A percentile compares a stretch with the other conserved stretches of the same genome.
Conservation (phyloP, 2,797 vertebrate species). For the Spea hammondii region DNA sequence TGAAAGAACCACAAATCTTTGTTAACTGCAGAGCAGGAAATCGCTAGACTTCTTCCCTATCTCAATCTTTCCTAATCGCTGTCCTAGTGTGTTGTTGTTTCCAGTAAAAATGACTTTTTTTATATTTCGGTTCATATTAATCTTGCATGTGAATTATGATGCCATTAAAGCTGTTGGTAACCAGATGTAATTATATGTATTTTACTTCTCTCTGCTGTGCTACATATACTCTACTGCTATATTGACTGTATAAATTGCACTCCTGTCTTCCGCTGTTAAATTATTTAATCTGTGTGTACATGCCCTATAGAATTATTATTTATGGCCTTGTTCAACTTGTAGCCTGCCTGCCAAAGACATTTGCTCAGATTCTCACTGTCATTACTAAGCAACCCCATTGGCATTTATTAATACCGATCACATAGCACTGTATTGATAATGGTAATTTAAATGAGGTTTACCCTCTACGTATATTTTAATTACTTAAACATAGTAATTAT, state of each 20-base stretch:
- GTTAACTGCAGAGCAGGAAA: constrained; percentile 30
- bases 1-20: constrained; percentile 35
- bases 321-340: no score
- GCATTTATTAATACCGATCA: no score
- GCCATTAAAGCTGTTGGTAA: constrained; percentile 19
- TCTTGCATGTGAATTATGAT: constrained; percentile 17
- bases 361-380: no score
- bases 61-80: constrained; percentile 30
- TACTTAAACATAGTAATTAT: no score
- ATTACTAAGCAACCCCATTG: no score
- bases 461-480: no score
- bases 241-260: neutral
- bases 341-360: no score
- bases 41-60: constrained; percentile 27
- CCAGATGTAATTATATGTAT: constrained; percentile 12
- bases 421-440: no score
- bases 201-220: constrained; percentile 19
- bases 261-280: no score
- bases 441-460: no score
- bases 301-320: no score
- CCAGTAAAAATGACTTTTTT: constrained; percentile 12
- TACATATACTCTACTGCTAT: neutral
- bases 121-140: constrained; percentile 7
- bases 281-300: no score
- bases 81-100: constrained; percentile 7